Evolutionary conservation across 2,888 invertebrate species (phyloP), one percentile per base, ranked within the genome.

Genomic region (Drosophila eohydei): DNA sequence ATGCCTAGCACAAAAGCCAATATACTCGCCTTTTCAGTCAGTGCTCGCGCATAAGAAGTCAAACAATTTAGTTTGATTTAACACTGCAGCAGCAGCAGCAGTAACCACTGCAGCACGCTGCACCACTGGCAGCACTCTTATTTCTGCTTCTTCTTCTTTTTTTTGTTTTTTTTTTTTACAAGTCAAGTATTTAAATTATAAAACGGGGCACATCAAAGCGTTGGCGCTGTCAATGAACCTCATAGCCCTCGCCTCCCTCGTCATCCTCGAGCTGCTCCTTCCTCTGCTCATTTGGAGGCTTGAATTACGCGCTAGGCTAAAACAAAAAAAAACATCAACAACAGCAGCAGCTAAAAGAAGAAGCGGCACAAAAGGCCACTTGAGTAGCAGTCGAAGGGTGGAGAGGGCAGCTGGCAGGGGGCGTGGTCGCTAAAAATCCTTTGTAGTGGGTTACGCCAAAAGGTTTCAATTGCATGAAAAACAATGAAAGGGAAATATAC

Each of bases 111-210:
- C 14, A 41, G 21, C 58, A 16, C 21, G 21, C 43, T 50, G 21
- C 26, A n/a, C 14, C n/a, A 14, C 14, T 55, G 16, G 30, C 36
- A n/a, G 4, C 52, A n/a, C 38, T 54, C 52, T n/a, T 9, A 3
- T 2, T 38, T 62, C 50, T 28, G 28, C 38, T 16, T 5, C n/a
- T 11, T 60, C n/a, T 69, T 67, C n/a, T n/a, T n/a, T 56, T 76
- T 41, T 21, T 71, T 1, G 14, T 79, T 30, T 43, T 51, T 67
- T 46, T 80, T 44, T 32, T 73, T 34, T 26, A 36, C 52, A 61
- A 72, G 74, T 67, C 44, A 70, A 81, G 84, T 87, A 84, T 84
- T 84, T 84, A 84, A 84, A 84, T 84, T 76, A 87, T 84, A 87
- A 84, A 50, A 82, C 86, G 74, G 79, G 72, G 74, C 78, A 80